phyloP scores from a whole-genome alignment of 2,113 vertebrate species.

The Sorex araneus region DNA sequence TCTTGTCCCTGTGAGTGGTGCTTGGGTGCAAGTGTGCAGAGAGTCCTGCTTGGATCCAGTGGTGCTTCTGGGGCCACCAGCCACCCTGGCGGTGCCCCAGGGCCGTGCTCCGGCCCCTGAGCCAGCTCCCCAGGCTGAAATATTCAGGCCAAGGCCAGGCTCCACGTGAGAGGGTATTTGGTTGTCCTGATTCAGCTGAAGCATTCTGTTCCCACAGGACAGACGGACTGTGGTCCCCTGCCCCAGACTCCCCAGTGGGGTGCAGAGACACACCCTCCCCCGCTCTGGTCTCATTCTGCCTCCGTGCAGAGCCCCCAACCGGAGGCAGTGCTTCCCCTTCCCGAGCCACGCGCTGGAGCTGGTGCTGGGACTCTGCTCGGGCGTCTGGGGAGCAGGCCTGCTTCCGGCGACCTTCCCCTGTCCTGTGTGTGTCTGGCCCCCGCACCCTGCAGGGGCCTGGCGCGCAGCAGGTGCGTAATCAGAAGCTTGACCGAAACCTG shows the following conservation, averaged over 20 bases:
- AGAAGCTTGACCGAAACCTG: accelerated
- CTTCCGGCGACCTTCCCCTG: not conserved
- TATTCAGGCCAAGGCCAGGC: not conserved
- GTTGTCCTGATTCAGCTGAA: not conserved
- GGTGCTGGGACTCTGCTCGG: too few relatives aligned
- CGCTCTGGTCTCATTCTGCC: not conserved
- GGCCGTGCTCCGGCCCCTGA: not conserved
- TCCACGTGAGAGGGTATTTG: not conserved
- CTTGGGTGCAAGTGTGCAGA: too few relatives aligned
- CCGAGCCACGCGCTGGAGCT: too few relatives aligned
- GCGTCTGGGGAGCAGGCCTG: too few relatives aligned
- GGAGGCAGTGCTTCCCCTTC: not conserved
- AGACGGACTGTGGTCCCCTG: too few relatives aligned
- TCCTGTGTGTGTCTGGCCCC: not conserved
- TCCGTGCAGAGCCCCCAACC: not conserved
- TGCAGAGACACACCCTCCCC: too few relatives aligned
- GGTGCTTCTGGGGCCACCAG: too few relatives aligned
- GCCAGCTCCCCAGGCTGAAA: not conserved
- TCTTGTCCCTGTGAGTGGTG: too few relatives aligned
- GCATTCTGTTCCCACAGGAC: not conserved
- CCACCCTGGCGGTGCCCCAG: too few relatives aligned
- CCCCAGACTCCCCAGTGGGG: accelerated
- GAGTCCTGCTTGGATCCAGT: too few relatives aligned
- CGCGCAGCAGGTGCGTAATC: not conserved
- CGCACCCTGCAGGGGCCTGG: not conserved